These are phyloP conservation scores for Diarsia brunnea DNA, from an alignment of 2,888 invertebrate genomes.

Conservation along the genomic window DNA sequence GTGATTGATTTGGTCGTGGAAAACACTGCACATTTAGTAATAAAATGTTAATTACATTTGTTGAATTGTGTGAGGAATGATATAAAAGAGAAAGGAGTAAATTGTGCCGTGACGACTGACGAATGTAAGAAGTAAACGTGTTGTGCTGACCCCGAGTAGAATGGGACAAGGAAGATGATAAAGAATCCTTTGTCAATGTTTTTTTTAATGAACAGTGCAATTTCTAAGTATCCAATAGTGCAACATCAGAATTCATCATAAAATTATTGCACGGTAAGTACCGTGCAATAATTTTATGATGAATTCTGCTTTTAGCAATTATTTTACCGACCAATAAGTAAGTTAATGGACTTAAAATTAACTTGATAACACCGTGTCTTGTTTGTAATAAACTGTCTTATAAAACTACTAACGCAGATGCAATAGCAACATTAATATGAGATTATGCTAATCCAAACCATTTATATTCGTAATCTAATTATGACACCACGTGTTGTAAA, in stretches of 20 bases:
- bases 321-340: constrained; percentile 2
- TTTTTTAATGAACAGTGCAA: neutral
- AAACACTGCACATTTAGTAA: neutral
- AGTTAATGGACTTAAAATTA: constrained; percentile 17
- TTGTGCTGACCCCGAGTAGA: too few relatives aligned
- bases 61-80: too few relatives aligned
- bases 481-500: constrained; percentile 45
- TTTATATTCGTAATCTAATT: constrained; percentile 59
- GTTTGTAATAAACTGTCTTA: constrained; percentile 28
- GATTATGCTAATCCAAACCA: constrained; percentile 47
- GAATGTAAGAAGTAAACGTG: too few relatives aligned
- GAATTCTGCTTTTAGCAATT: neutral
- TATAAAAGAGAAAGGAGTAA: too few relatives aligned
- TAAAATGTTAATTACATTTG: neutral
- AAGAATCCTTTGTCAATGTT: neutral
- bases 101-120: too few relatives aligned
- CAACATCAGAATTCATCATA: neutral
- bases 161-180: too few relatives aligned
- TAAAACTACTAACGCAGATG: constrained; percentile 28
- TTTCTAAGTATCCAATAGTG: neutral
- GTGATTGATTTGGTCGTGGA: neutral
- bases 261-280: neutral
- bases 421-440: constrained; percentile 37
- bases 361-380: neutral
- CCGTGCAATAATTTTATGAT: too few relatives aligned